Base-by-base conservation (phyloP, 1,140 invertebrate genomes). In the Drosophila cardini region DNA sequence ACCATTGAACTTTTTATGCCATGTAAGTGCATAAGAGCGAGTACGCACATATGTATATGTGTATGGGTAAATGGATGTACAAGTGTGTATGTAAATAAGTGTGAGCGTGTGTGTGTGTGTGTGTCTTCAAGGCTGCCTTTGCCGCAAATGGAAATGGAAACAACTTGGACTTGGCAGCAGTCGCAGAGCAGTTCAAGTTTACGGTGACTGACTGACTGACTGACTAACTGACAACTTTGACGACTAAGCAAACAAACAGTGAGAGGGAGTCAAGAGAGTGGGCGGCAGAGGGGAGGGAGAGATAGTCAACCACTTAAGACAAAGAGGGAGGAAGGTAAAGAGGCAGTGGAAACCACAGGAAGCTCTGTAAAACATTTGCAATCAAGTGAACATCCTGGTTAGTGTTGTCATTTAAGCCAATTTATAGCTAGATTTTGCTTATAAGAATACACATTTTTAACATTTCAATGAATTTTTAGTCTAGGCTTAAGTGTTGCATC, bases 141-240 rank as follows among this genome's bases (percentile, higher is more conserved):
- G 71, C 71, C 71, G 71, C 71, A 73, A 69, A 69, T 73, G 71
- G 71, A 73, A 73, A 73, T 73, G 71, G 71, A 68, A 69, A 73
- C 65, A 69, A 69, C 71, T 73, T 73, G 71, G 71, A 69, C 63
- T 67, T 72, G 67, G 72, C 52, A 52, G 61, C 50, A 80, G 52
- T 62, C 55, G 61, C 71, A 77, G 21, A 64, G 80, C 55, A 85
- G 80, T 80, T 84, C 78, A 65, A 82, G 76, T 84, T 75, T 76
- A 76, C 57, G 64, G 80, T 58, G 52, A 76, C 53, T 72, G 62
- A 68, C 55, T 42, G 60, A 63, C 60, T 50, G 21, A 26, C 21
- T 38, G 13, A 48, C 46, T 48, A 10, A 21, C 57, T 65, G 60
- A 56, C 57, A 50, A 42, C 50, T 67, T 26, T 61, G 75, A 78